Evolutionary conservation across 2,888 invertebrate genomes (phyloP).

Genomic region (Scaptomyza polygonia): DNA sequence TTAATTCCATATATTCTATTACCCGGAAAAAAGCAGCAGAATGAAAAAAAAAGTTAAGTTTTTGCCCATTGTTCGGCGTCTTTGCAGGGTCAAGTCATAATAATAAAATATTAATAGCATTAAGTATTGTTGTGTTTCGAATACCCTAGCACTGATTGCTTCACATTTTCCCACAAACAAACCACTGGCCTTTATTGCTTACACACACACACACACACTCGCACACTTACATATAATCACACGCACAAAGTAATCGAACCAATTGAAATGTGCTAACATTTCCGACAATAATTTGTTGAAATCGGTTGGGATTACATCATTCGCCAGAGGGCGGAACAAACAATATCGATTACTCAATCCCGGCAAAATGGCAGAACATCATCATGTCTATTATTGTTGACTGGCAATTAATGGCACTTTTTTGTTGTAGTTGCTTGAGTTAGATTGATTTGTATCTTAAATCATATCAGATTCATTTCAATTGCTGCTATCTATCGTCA

Average conservation of each 20-base stretch:
- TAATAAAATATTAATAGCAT: slow-evolving; percentile 74
- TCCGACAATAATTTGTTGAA: slow-evolving; percentile 63
- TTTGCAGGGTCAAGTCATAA: slow-evolving; percentile 61
- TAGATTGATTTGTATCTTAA: background rate
- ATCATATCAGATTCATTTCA: background rate
- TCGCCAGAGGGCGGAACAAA: slow-evolving; percentile 20
- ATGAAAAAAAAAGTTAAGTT: slow-evolving; percentile 30
- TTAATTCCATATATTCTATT: slow-evolving; percentile 56
- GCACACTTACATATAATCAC: background rate
- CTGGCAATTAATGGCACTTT: background rate
- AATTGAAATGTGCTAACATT: slow-evolving; percentile 61
- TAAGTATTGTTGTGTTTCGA: slow-evolving; percentile 57
- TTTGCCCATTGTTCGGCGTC: slow-evolving; percentile 53
- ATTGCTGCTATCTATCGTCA: background rate
- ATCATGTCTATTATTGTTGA: background rate
- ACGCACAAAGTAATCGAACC: slow-evolving; percentile 1
- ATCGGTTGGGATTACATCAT: slow-evolving; percentile 53
- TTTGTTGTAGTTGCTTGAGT: background rate
- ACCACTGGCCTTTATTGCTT: slow-evolving; percentile 39
- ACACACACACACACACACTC: slow-evolving; percentile 1
- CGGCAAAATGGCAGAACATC: background rate
- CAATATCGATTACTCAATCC: slow-evolving; percentile 37
- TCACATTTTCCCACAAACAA: slow-evolving; percentile 30
- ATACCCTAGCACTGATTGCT: slow-evolving; percentile 47
- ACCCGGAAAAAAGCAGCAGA: slow-evolving; percentile 45